Evolutionary conservation across 2,888 invertebrate species (phyloP).

Genomic region (Odontothrips loti): DNA sequence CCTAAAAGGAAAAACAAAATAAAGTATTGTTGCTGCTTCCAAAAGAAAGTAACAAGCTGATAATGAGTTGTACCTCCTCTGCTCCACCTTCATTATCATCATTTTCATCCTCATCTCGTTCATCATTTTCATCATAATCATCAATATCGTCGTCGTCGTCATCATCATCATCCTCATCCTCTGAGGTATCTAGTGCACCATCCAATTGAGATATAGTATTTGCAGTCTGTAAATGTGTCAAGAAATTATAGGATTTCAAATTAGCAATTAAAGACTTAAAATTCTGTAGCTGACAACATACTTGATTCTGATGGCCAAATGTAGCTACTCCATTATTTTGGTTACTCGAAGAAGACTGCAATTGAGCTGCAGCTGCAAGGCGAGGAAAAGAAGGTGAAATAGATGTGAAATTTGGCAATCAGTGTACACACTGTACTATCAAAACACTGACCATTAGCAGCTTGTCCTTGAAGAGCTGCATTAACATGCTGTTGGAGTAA

Average conservation of each 20-base stretch:
- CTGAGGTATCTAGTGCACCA: conserved; percentile 47
- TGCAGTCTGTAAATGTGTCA: conserved; percentile 21
- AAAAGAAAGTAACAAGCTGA: neutral
- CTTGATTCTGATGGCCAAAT: conserved; percentile 42
- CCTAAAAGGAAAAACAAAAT: conserved; percentile 53
- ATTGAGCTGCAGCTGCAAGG: neutral
- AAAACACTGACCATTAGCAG: conserved; percentile 42
- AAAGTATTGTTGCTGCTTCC: neutral
- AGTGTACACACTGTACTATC: neutral
- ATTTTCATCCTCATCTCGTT: conserved; percentile 59
- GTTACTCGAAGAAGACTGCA: neutral
- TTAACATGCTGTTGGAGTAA: conserved; percentile 86
- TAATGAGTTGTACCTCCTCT: conserved; percentile 44
- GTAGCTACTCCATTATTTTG: conserved; percentile 22
- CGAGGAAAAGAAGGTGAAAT: no score
- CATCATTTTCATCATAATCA: conserved; percentile 60
- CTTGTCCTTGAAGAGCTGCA: conserved; percentile 62
- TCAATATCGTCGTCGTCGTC: conserved; percentile 53
- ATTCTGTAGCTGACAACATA: conserved; percentile 39
- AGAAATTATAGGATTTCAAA: neutral
- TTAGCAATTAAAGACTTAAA: neutral
- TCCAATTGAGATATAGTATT: conserved; percentile 38
- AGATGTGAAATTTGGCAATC: neutral
- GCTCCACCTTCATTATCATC: conserved; percentile 49
- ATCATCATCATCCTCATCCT: conserved; percentile 52